Base-by-base conservation (phyloP, 1,140 invertebrate species). In the Calycopis cecrops region DNA sequence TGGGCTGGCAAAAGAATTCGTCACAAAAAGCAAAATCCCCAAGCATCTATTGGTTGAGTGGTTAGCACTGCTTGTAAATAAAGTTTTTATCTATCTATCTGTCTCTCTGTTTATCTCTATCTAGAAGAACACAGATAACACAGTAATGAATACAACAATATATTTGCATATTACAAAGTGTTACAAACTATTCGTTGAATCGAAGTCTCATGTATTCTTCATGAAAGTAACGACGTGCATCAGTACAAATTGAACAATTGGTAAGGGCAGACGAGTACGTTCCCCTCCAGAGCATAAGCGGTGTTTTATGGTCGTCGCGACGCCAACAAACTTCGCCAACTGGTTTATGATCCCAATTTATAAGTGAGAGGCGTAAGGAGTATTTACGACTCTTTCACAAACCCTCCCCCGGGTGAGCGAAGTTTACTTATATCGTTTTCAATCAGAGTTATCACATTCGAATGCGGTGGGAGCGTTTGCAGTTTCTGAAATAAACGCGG, bases 311-410 rank as follows among this genome's bases (percentile, higher is more conserved):
- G 68, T 72, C 81, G 78, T 69, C 73, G 76, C 70, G 79, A 76
- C 77, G 76, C 76, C 71, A 78, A 79, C 81, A 85, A 86, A 86
- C 73, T 86, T 85, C 71, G 79, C 69, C 79, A 82, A 83, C 77
- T 80, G 81, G 75, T 86, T 86, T 86, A 86, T 86, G 81, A 79
- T 77, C 75, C 83, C 83, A 86, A 86, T 86, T 86, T 86, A 86
- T 86, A 86, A 86, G 83, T 83, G 78, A 86, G 75, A 73, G 76
- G 71, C 72, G 75, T 71, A 68, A 70, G 73, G 71, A 73, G 73
- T 87, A 78, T 85, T 87, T 87, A 87, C 76, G 81, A 85, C 81
- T 86, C 82, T 85, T 85, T 85, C 78, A 60, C 60, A 60, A 75
- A 65, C 66, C 67, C 63, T 75, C 82, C 71, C 72, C 60, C 67